phyloP scores from a whole-genome alignment of 1,140 invertebrate genomes.

The Dysdera silvatica region DNA sequence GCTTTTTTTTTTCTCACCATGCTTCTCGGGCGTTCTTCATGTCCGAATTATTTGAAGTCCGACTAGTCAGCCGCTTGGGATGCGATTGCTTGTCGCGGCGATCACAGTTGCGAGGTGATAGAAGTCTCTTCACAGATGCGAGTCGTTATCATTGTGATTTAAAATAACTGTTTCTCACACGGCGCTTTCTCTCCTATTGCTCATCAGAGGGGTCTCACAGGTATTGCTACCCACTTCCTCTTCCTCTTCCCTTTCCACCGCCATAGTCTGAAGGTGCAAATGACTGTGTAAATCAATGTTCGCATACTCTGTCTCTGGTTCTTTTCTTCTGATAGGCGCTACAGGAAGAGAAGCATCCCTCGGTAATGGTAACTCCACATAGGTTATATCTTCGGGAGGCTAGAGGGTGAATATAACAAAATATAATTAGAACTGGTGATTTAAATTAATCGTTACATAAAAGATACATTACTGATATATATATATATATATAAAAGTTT shows the following conservation, averaged over 20 bases:
- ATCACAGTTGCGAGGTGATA: too few relatives aligned
- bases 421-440: too few relatives aligned
- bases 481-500: too few relatives aligned
- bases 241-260: conserved; percentile 19
- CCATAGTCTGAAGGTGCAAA: conserved; percentile 18
- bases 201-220: conserved; percentile 28
- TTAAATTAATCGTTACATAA: too few relatives aligned
- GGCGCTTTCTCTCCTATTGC: conserved; percentile 24
- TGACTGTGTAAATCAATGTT: conserved; percentile 27
- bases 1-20: neutral
- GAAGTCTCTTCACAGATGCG: neutral
- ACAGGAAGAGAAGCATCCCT: conserved; percentile 8
- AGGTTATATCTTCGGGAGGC: conserved; percentile 25
- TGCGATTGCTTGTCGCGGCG: too few relatives aligned
- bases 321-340: conserved; percentile 18
- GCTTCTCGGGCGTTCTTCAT: neutral
- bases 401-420: too few relatives aligned
- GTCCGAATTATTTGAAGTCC: too few relatives aligned
- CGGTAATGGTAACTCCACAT: conserved; percentile 25
- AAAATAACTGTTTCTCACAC: conserved; percentile 2
- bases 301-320: conserved; percentile 25
- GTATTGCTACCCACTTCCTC: conserved; percentile 22
- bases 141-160: too few relatives aligned
- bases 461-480: too few relatives aligned
- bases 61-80: too few relatives aligned